Base-by-base conservation (phyloP, 1,140 invertebrate species). In the Nixonia krombeini region DNA sequence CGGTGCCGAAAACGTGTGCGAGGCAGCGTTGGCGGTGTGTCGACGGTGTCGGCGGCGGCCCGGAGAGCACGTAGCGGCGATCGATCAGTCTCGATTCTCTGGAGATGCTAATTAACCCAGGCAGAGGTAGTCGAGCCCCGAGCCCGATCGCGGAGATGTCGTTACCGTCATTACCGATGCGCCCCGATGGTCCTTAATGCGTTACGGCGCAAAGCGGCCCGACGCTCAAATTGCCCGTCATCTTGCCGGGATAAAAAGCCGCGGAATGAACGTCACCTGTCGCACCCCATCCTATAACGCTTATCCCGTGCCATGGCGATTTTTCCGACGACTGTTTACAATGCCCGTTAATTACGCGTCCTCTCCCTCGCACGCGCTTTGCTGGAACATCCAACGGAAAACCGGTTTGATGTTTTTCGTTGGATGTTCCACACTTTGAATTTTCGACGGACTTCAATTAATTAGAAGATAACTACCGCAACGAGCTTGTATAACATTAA, bases 41-140 rank as follows among this genome's bases (percentile, higher is more conserved):
- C n/a, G n/a, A n/a, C n/a, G n/a, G n/a, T n/a, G n/a, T n/a, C 7
- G 13, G 45, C 25, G 13, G 33, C 35, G 37, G 18, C 37, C n/a
- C n/a, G n/a, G 44, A 38, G 25, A n/a, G 51, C 47, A 61, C 44
- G 62, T 55, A 62, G 42, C 41, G 17, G 15, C 62, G 57, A 66
- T 71, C 68, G 62, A 71, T 71, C 57, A 55, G 62, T 71, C 57
- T 71, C 52, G 57, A 65, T 66, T 70, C 68, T 66, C 68, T 58
- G 17, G 68, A 71, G 62, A 71, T 71, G 68, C 68, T 71, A 71
- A 71, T 71, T 66, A 71, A 62, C 52, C 52, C 35, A 71, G 62
- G 57, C 57, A 71, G 59, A 42, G 33, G 61, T 50, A 65, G 62
- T 38, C 53, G 38, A 46, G 18, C 13, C 57, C 53, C 47, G 31